Percentiles rank a stretch among this genome's conserved stretches.
Conservation (phyloP, 1,140 invertebrate species). For the Anadara kagoshimensis region DNA sequence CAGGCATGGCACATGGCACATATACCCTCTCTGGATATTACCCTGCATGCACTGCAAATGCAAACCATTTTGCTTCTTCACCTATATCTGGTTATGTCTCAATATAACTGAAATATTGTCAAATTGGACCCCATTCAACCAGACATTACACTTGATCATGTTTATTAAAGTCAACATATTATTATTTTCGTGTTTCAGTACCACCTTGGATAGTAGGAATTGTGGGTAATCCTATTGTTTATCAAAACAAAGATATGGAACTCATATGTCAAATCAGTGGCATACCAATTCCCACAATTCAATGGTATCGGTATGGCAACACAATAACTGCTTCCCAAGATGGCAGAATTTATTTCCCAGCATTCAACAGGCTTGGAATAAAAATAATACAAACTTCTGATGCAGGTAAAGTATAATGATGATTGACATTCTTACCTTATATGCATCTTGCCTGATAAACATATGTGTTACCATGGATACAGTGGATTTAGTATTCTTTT, state of each 20-base stretch:
- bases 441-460: too few relatives aligned
- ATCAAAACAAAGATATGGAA: slow-evolving; percentile 27
- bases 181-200: slow-evolving; percentile 29
- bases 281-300: slow-evolving; percentile 39
- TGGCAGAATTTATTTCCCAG: slow-evolving; percentile 44
- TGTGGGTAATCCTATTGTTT: slow-evolving; percentile 39
- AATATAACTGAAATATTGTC: background rate
- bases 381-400: slow-evolving; percentile 38
- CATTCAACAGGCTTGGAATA: slow-evolving; percentile 31
- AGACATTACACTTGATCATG: background rate
- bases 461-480: too few relatives aligned
- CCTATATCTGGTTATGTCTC: background rate
- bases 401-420: slow-evolving; percentile 28
- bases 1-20: too few relatives aligned
- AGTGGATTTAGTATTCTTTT: too few relatives aligned
- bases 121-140: background rate
- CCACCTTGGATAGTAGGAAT: slow-evolving; percentile 36
- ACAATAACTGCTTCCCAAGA: slow-evolving; percentile 26
- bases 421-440: too few relatives aligned
- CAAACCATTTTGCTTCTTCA: background rate
- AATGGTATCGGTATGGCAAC: slow-evolving; percentile 38
- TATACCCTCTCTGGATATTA: too few relatives aligned
- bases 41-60: too few relatives aligned
- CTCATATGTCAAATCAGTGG: slow-evolving; percentile 43
- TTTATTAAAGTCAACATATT: too few relatives aligned